A percentile compares a stretch with the other conserved stretches of the same genome.
These are phyloP conservation scores for Anoncus sp. DNA, from an alignment of 2,888 invertebrate species.

Conservation along the genomic window DNA sequence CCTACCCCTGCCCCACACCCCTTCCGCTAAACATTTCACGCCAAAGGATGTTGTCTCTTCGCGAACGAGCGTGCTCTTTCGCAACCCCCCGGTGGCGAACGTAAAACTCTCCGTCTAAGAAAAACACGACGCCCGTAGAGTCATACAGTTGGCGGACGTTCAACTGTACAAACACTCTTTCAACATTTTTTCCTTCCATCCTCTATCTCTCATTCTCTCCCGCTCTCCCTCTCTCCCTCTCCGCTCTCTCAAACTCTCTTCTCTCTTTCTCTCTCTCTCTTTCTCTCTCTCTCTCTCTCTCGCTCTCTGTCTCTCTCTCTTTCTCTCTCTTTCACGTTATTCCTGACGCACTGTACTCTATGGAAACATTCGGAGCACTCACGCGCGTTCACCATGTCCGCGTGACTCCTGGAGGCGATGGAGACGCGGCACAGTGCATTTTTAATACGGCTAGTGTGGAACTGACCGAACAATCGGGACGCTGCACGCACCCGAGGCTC, in stretches of 20 bases:
- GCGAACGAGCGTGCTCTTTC: constrained; percentile 28
- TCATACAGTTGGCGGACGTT: constrained; percentile 42
- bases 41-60: constrained; percentile 57
- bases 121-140: constrained; percentile 38
- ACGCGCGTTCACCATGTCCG: constrained; percentile 42
- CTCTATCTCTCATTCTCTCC: constrained; percentile 1
- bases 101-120: constrained; percentile 25
- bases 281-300: background rate
- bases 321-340: constrained; percentile 12
- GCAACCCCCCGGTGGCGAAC: constrained; percentile 32
- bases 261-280: constrained; percentile 11
- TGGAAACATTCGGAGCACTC: constrained; percentile 20
- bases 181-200: constrained; percentile 22
- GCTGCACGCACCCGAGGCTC: constrained; percentile 64
- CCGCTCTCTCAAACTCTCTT: background rate
- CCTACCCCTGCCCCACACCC: constrained; percentile 8
- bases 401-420: constrained; percentile 47
- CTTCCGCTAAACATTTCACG: constrained; percentile 42
- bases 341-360: constrained; percentile 31
- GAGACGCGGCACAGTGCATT: constrained; percentile 51
- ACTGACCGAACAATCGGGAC: constrained; percentile 65
- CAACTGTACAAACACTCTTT: constrained; percentile 39
- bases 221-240: background rate
- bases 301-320: background rate
- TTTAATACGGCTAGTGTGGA: constrained; percentile 47